Evolutionary conservation across 2,113 vertebrate species (phyloP), one percentile per base, ranked within the genome.

Genomic region (Cromileptes altivelis): DNA sequence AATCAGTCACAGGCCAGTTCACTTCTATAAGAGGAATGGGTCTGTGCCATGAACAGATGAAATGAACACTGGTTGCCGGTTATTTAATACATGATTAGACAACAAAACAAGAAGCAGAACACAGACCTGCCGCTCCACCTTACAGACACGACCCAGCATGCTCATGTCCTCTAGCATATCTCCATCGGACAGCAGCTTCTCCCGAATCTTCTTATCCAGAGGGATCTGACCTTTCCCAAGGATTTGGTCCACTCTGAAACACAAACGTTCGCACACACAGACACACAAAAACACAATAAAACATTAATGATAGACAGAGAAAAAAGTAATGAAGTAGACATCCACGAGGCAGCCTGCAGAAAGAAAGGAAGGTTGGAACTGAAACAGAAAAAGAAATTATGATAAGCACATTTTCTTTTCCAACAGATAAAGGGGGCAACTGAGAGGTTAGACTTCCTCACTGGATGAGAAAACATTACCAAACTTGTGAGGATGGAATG

Each of bases 111-210:
- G 40, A 67, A 55, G 4, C 11, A 18, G 9, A 52, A 1, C 6
- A 88, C 91, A 1, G 93, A 99, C 98, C 97, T 99, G 98, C 65
- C 98, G 97, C 92, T 99, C 98, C 91, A 99, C 98, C 88, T 99
- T 99, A 87, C 98, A 98, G 72, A 99, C 98, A 0, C 98, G 96
- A 23, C 98, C 98, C 50, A 99, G 90, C 97, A 99, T 99, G 90
- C 98, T 99, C 92, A 99, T 94, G 12, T 99, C 98, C 87, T 98
- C 98, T 4, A 97, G 75, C 17, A 96, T 79, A 70, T 99, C 98
- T 37, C 96, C 97, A 73, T 99, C 98, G 57, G 96, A 95, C 4
- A 97, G 91, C 77, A 97, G 95, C 94, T 99, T 99, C 72, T 99
- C 98, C 82, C 97, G 94, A 27, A 96, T 97, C 94, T 97, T 98